Percentiles rank a stretch among this genome's conserved stretches.
These are phyloP conservation scores for Madoqua kirkii DNA, from an alignment of 2,113 vertebrate genomes.

Conservation along the genomic window DNA sequence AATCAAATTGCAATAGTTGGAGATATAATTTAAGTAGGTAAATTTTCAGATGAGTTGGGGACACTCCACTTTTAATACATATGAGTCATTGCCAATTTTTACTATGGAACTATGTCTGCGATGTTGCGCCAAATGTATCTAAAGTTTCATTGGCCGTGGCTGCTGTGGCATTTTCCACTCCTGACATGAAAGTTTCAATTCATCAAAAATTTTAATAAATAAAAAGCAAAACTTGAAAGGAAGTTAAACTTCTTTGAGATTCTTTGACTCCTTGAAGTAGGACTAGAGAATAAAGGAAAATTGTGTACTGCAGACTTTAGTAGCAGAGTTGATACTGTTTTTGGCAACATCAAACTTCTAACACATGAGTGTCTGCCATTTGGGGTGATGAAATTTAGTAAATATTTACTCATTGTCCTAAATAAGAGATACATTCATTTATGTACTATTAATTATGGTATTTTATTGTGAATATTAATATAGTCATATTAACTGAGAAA, in stretches of 20 bases:
- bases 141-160: background rate
- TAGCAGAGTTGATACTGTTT: background rate
- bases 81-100: slow-evolving; percentile 60
- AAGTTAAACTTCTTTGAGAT: slow-evolving; percentile 60
- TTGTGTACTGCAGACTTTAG: background rate
- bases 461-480: background rate
- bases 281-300: slow-evolving; percentile 31
- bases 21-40: slow-evolving; percentile 73
- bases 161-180: slow-evolving; percentile 63
- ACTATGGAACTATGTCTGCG: background rate
- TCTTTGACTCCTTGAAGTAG: slow-evolving; percentile 26
- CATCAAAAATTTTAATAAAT: background rate
- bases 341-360: background rate
- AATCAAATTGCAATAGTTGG: slow-evolving; percentile 70
- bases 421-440: background rate
- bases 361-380: background rate
- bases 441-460: background rate
- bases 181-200: slow-evolving; percentile 43
- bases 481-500: background rate
- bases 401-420: background rate
- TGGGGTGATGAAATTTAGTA: background rate
- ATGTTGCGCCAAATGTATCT: background rate
- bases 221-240: background rate
- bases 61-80: slow-evolving; percentile 61
- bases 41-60: slow-evolving; percentile 68